Evolutionary conservation across 2,113 vertebrate genomes (phyloP), one percentile per base, ranked within the genome.

Genomic region (Paramormyrops kingsleyae): DNA sequence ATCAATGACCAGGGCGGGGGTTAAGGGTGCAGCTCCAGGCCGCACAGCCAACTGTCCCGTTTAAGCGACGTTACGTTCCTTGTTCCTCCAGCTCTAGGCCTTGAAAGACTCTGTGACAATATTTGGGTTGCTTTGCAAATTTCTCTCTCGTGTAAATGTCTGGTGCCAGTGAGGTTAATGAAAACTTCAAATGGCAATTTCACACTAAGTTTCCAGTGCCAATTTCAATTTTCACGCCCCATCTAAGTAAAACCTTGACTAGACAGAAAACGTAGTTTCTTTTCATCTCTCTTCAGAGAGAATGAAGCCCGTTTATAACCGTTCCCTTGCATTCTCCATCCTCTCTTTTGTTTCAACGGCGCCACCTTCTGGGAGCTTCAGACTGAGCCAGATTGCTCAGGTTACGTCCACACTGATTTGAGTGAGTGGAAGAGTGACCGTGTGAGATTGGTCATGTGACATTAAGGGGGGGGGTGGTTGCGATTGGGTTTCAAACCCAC

Each of bases 351-450:
- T 93, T 90, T 91, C 92, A 89, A 94, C 91, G 94, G 90, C 89
- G 94, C 91, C 94, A 91, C 93, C 93, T 89, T 91, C 92, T 95
- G 95, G 95, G 92, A 3, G 21, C 42, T 44, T 35, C n/a, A 87
- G 50, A 39, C 52, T 59, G 31, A 21, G 9, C 35, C 13, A 88
- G 13, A 24, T 5, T 5, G 5, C n/a, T 56, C 13, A 85, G 56
- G n/a, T 66, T 90, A 50, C 50, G 12, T 9, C 66, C 9, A 52
- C 56, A 42, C 24, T 66, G 56, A 86, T 49, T 53, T 42, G 59
- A 21, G 31, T 17, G 42, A 19, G 44, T 31, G 12, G 17, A 46
- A 50, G n/a, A 87, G 12, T 27, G 5, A 21, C n/a, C 10, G 7
- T 52, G 5, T 87, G 21, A 31, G 27, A 50, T n/a, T 52, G 24